Evolutionary conservation across 2,797 vertebrate genomes (phyloP), one percentile per base, ranked within the genome.

Genomic region (Mormyrus proboscirostris): DNA sequence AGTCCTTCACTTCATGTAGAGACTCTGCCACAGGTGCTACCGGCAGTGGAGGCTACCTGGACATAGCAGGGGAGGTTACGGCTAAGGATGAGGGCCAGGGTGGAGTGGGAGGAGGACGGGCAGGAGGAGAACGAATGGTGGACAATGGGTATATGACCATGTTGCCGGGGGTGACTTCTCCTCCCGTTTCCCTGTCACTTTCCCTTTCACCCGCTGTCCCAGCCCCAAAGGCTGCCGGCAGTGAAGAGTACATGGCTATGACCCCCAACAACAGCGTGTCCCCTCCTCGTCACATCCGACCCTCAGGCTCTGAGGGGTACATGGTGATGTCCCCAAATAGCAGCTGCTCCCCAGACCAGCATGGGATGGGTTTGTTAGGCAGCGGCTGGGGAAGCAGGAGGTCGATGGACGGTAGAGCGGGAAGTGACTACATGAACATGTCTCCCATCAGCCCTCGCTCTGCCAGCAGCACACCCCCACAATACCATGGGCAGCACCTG

Each of bases 181-280:
- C 95, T 87, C 95, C 96, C 3, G 95, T 92, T 82, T 94, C 94
- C 12, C 94, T 96, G 12, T 94, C 94, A 22, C 94, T 96, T 12
- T 93, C 95, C 86, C 94, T 96, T 9, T 92, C 95, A 0, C 95
- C 95, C 88, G 94, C 95, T 29, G 92, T 92, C 88, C 89, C 94
- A 2, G 95, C 95, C 2, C 16, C 51, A 41, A 87, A 87, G 53
- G 51, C 92, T 7, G 49, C 90, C 3, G 89, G 93, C 41, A 96
- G 96, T n/a, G 96, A 95, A 3, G 96, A 97, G 90, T 97, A 97
- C 19, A 94, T 97, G 95, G 95, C 96, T 84, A 97, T 96, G 96
- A 96, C 93, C 0, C 96, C 95, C 4, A 94, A 95, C 91, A 96
- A 91, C 91, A 97, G 96, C 2, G 93, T 95, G 88, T 97, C 96